Evolutionary conservation across 1,140 invertebrate species (phyloP), one percentile per base, ranked within the genome.

Genomic region (Pseudomyrmex flavicornis): DNA sequence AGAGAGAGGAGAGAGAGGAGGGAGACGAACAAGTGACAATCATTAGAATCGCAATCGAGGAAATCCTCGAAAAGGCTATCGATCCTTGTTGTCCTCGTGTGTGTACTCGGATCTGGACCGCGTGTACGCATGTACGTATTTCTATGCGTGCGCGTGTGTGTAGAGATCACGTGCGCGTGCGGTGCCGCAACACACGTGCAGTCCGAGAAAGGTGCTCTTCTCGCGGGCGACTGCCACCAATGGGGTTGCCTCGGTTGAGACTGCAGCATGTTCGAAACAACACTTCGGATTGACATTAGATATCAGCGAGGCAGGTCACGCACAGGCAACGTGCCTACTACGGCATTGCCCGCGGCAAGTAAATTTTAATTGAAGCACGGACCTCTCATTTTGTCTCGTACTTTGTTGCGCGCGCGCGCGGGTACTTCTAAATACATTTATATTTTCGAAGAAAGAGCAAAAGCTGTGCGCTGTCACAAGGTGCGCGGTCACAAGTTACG

Each of bases 21-120:
- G 20, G 59, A 72, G 59, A 35, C 82, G 86, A 62, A 88, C 83
- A 88, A 88, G 86, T 80, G 66, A 80, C 76, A 87, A 88, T 88
- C 74, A 70, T 88, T 88, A 76, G 86, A 84, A 82, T 87, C 83
- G 85, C 86, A 87, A 87, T 88, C 82, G 82, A 84, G 85, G 86
- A 88, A 84, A 88, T 88, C 82, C 86, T 88, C 72, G 86, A 88
- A 88, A 87, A 87, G 80, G 15, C 54, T 61, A 84, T 87, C 85
- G 68, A 88, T 88, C 58, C 22, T 20, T 35, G 77, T 65, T 15
- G 20, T 2, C n/a, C 17, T n/a, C 52, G 72, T 62, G 46, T 54
- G 72, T 70, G 22, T 59, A 7, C 35, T 35, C 35, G 35, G n/a
- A n/a, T n/a, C 7, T 35, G 35, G 0, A 2, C 35, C 35, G 35